Evolutionary conservation across 1,140 invertebrate species (phyloP).

Genomic region (Apis laboriosa): DNA sequence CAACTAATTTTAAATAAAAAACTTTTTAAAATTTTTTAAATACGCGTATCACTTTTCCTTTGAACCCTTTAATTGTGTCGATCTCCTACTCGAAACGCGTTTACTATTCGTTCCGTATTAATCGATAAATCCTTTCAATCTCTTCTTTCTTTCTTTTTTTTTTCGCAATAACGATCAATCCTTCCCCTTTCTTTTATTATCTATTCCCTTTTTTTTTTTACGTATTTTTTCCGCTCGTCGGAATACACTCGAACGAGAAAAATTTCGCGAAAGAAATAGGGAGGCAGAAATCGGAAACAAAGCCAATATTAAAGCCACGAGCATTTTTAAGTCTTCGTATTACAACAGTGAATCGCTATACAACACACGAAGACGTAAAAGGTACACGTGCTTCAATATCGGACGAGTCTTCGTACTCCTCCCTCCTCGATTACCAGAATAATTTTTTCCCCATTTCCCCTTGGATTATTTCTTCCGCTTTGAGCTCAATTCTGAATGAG

Average conservation of each 20-base stretch:
- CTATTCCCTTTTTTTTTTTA: neutral
- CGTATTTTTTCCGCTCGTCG: neutral
- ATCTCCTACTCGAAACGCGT: neutral
- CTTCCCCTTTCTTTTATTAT: neutral
- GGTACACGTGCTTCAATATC: constrained; percentile 37
- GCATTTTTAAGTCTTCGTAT: constrained; percentile 42
- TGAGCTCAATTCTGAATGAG: neutral
- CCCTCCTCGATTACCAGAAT: neutral
- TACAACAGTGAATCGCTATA: neutral
- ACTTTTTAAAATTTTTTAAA: too few relatives aligned
- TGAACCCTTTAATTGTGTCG: neutral
- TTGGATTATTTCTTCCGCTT: neutral
- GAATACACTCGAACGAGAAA: neutral
- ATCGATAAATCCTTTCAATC: neutral
- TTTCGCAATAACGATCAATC: neutral
- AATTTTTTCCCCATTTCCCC: neutral
- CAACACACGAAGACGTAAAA: constrained; percentile 37
- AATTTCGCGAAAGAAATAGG: constrained; percentile 13
- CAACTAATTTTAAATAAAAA: too few relatives aligned
- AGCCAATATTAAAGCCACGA: constrained; percentile 46
- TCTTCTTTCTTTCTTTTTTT: neutral
- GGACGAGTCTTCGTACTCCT: neutral
- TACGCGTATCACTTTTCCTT: too few relatives aligned
- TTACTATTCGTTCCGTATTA: neutral
- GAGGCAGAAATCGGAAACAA: constrained; percentile 39